Percentiles rank a stretch among this genome's conserved stretches.
Conservation (phyloP, 1,140 invertebrate genomes). For the Nomia melanderi region DNA sequence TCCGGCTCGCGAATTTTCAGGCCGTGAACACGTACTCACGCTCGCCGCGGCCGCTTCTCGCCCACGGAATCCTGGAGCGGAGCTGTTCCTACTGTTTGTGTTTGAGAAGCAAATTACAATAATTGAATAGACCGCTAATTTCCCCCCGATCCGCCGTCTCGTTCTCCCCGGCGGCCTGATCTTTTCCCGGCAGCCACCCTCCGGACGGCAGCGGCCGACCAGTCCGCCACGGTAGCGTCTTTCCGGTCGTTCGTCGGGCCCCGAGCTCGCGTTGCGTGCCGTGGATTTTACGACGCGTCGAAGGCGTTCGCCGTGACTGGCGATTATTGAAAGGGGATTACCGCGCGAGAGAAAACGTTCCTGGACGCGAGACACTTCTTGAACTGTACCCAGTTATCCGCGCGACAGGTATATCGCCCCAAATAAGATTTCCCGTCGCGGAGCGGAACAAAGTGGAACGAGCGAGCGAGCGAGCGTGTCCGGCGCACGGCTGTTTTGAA, state of each 20-base stretch:
- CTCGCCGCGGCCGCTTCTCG: background rate
- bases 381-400: background rate
- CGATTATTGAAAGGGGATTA: conserved; percentile 3
- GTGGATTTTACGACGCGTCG: background rate
- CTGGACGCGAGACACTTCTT: background rate
- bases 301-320: background rate
- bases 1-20: conserved; percentile 39
- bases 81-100: conserved; percentile 70
- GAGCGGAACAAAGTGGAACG: conserved; percentile 18
- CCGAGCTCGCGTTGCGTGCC: background rate
- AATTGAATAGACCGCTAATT: conserved; percentile 80
- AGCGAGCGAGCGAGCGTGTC: conserved; percentile 1
- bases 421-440: conserved; percentile 11
- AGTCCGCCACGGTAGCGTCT: conserved; percentile 2
- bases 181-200: background rate
- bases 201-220: background rate
- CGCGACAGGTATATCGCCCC: conserved; percentile 5
- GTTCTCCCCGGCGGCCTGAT: conserved; percentile 16
- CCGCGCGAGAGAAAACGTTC: background rate
- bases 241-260: background rate
- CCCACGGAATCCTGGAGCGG: background rate
- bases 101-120: conserved; percentile 80
- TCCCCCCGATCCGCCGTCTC: conserved; percentile 56
- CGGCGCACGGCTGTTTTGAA: conserved; percentile 29
- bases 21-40: background rate